phyloP scores from a whole-genome alignment of 2,888 invertebrate species.

The Craniophora ligustri region DNA sequence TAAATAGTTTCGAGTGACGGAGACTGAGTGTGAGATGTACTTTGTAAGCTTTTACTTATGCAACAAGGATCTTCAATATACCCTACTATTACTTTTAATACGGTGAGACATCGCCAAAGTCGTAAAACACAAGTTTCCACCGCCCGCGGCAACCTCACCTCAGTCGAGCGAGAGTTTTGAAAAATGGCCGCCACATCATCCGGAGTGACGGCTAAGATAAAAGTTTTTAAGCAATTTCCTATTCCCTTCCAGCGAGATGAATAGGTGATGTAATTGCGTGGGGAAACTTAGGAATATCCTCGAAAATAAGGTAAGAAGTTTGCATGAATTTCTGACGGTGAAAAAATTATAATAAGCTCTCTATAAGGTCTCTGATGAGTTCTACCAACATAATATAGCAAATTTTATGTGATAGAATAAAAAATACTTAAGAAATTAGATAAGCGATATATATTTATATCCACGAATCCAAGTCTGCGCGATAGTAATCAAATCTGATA shows the following conservation, averaged over 20 bases:
- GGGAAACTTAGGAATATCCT: constrained; percentile 41
- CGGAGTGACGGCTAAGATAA: constrained; percentile 56
- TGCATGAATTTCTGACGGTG: background rate
- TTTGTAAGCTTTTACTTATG: background rate
- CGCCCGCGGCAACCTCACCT: constrained; percentile 51
- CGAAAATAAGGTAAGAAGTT: constrained; percentile 19
- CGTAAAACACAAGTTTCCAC: constrained; percentile 50
- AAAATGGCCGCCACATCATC: constrained; percentile 52
- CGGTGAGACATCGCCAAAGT: constrained; percentile 33
- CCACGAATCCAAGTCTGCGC: too few species aligned
- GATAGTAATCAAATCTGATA: too few species aligned
- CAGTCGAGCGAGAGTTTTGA: constrained; percentile 45
- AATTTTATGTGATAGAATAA: too few species aligned
- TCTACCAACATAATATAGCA: too few species aligned
- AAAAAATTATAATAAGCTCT: background rate
- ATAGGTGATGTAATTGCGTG: constrained; percentile 55
- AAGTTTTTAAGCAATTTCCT: constrained; percentile 60
- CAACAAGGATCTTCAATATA: constrained; percentile 1
- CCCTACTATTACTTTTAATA: constrained; percentile 33
- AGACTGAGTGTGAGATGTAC: background rate
- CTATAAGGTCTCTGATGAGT: too few species aligned
- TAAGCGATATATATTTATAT: too few species aligned
- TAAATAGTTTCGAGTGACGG: too few species aligned
- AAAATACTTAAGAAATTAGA: too few species aligned
- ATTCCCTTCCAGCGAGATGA: constrained; percentile 52